Conservation (phyloP, 2,113 vertebrate genomes). For the Girardinichthys multiradiatus region DNA sequence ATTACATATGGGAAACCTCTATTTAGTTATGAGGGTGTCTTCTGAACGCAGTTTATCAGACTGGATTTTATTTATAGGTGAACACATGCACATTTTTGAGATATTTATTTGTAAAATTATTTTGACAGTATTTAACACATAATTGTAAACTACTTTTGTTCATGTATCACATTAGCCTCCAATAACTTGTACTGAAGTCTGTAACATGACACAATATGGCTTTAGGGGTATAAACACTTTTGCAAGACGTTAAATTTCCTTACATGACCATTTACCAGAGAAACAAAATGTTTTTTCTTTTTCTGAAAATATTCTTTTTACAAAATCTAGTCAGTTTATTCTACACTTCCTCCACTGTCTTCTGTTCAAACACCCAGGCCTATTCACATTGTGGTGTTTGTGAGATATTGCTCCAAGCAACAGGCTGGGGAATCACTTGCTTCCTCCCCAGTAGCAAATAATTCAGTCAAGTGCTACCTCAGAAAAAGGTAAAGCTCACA, state of each 20-base stretch:
- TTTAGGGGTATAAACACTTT: too few relatives aligned
- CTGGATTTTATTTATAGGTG: background rate
- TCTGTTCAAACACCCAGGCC: slow-evolving; percentile 24
- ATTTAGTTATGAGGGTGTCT: too few relatives aligned
- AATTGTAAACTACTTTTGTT: too few relatives aligned
- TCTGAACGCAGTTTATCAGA: too few relatives aligned
- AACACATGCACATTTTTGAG: background rate
- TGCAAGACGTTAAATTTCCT: too few relatives aligned
- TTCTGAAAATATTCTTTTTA: background rate
- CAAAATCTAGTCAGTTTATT: slow-evolving; percentile 21
- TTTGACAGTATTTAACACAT: background rate
- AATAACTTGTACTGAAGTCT: too few relatives aligned
- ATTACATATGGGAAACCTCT: too few relatives aligned
- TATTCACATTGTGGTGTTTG: slow-evolving; percentile 10
- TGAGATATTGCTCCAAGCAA: slow-evolving; percentile 57
- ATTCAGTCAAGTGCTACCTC: slow-evolving; percentile 64
- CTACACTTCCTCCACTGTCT: slow-evolving; percentile 5
- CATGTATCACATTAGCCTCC: too few relatives aligned
- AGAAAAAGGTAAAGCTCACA: slow-evolving; percentile 69
- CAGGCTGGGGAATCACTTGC: slow-evolving; percentile 40
- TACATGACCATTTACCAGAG: too few relatives aligned
- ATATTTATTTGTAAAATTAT: background rate
- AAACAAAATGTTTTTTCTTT: background rate
- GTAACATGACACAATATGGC: too few relatives aligned
- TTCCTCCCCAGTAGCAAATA: slow-evolving; percentile 71